These are phyloP conservation scores for Neogobius melanostomus DNA, from an alignment of 2,113 vertebrate species.

Conservation along the genomic window DNA sequence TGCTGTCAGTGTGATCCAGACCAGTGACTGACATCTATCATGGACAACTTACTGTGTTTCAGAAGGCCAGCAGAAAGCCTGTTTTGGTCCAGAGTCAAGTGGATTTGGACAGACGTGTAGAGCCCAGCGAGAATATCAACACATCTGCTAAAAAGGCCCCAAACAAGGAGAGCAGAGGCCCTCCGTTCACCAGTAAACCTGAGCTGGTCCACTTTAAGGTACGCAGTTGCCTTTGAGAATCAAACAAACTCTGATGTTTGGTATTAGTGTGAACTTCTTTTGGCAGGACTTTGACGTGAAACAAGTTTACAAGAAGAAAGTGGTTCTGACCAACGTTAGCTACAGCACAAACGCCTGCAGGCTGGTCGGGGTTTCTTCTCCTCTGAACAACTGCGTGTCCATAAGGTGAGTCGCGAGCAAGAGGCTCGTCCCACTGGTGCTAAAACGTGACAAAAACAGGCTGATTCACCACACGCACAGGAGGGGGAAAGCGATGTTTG, in stretches of 20 bases:
- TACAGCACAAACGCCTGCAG: conserved; percentile 82
- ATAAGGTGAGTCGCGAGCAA: conserved; percentile 73
- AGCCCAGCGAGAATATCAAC: conserved; percentile 31
- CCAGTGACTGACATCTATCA: not conserved
- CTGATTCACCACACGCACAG: too few relatives aligned
- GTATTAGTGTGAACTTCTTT: conserved; percentile 1
- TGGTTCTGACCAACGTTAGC: conserved; percentile 83
- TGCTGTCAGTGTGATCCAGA: too few relatives aligned
- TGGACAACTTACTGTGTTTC: conserved; percentile 9
- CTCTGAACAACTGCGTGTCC: conserved; percentile 80
- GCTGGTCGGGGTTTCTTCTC: conserved; percentile 77
- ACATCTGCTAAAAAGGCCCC: conserved; percentile 61
- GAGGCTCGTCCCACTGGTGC: too few relatives aligned
- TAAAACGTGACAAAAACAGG: too few relatives aligned
- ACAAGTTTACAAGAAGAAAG: conserved; percentile 85
- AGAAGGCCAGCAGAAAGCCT: conserved; percentile 31
- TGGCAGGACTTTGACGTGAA: conserved; percentile 90
- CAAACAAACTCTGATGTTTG: not conserved
- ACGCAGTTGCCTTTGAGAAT: not conserved
- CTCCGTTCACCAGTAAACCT: conserved; percentile 87
- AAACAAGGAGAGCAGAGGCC: conserved; percentile 67
- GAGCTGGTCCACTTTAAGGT: conserved; percentile 87
- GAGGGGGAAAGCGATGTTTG: too few relatives aligned
- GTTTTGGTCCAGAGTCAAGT: conserved; percentile 18
- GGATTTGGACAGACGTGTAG: conserved; percentile 45